Percentiles rank a stretch among this genome's conserved stretches.
These are phyloP conservation scores for Oscheius sp. DNA, from an alignment of 2,888 invertebrate genomes.

Conservation along the genomic window DNA sequence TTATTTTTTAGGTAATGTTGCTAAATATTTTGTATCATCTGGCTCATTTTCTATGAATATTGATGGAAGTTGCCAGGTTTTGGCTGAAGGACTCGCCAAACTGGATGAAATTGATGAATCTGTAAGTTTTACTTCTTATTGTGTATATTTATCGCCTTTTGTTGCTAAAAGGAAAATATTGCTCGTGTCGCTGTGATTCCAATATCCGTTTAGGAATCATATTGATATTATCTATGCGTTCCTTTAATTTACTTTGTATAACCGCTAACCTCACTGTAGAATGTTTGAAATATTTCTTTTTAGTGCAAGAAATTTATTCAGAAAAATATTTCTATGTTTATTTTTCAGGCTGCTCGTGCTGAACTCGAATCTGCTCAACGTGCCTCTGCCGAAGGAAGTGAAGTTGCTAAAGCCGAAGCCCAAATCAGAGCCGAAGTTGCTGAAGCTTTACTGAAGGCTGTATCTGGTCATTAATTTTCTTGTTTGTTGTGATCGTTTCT, in stretches of 20 bases:
- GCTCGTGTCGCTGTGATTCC: too few relatives aligned
- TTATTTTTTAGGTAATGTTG: conserved; percentile 59
- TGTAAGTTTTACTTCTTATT: conserved; percentile 42
- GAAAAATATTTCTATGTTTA: not conserved
- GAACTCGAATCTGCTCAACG: conserved; percentile 70
- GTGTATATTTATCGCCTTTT: not conserved
- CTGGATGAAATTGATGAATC: conserved; percentile 69
- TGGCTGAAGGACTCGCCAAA: conserved; percentile 68
- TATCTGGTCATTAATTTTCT: conserved; percentile 25
- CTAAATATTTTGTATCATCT: conserved; percentile 70
- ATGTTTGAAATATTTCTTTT: too few relatives aligned
- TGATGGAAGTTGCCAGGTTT: conserved; percentile 71
- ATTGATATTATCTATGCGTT: too few relatives aligned
- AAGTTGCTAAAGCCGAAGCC: conserved; percentile 69
- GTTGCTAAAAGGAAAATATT: not conserved
- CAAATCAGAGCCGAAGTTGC: conserved; percentile 64
- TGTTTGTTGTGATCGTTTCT: conserved; percentile 30
- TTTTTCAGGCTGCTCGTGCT: conserved; percentile 63
- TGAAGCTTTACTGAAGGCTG: conserved; percentile 39
- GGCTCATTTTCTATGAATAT: conserved; percentile 73
- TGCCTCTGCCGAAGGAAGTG: conserved; percentile 63
- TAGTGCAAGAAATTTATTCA: not conserved
- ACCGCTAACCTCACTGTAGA: too few relatives aligned
- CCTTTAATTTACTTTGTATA: too few relatives aligned
- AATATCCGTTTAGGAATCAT: too few relatives aligned